Base-by-base conservation (phyloP, 2,888 invertebrate genomes). In the Aquatica leii region DNA sequence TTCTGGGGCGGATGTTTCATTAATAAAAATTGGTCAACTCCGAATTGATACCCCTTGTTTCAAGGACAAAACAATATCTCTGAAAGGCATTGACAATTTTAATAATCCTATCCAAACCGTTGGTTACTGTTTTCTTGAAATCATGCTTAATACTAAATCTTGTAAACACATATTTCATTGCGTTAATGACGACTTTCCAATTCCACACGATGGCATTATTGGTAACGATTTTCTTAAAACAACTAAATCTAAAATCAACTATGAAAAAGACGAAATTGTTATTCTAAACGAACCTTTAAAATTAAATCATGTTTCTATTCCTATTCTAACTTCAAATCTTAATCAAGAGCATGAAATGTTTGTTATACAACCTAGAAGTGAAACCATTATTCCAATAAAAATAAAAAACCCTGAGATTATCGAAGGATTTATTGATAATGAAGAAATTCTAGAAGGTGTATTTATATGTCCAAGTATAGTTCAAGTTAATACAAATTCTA, bases 21-120 rank as follows among this genome's bases (percentile, higher is more conserved):
- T 43, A 43, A 12, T 43, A 43, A 43, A n/a, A 43, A 43, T 43
- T 37, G 37, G 37, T 12, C 37, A 37, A 37, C 37, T 37, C 37
- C 37, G 9, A 37, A 2, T 5, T 37, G 37, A 37, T 37, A 37
- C 37, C 2, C 11, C 37, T 11, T 12, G 37, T n/a, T 37, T 5
- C 9, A 3, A 8, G 11, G 37, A 37, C 37, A 37, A 37, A 11
- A 37, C 2, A 37, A 37, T 37, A 37, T 37, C 12, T n/a, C 9
- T 37, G 12, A 37, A 37, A 37, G 37, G 37, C 3, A 37, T 37
- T 37, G 37, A 37, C 11, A 37, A 37, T 37, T 37, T 11, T 37
- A 2, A 3, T 5, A 12, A 37, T n/a, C 37, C 12, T 5, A 12
- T 8, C 9, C 11, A 37, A 2, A 37, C 37, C 11, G 2, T 12